These are phyloP conservation scores for Volucella bombylans DNA, from an alignment of 2,888 invertebrate genomes.

Conservation along the genomic window DNA sequence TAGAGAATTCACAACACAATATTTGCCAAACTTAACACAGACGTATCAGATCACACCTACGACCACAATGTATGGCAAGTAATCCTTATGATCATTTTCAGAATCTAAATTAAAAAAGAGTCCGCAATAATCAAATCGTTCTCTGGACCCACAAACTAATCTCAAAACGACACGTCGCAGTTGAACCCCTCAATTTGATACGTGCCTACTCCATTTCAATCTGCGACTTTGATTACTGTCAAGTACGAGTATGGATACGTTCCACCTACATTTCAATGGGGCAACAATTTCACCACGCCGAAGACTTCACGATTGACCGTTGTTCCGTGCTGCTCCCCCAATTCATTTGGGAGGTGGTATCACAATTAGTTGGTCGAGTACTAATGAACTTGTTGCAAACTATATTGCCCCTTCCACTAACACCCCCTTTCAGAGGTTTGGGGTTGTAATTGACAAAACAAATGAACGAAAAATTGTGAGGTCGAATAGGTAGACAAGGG, in stretches of 20 bases:
- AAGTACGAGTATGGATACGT: slow-evolving; percentile 8
- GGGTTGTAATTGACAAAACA: background rate
- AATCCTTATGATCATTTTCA: no score
- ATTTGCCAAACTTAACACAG: no score
- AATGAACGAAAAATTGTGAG: slow-evolving; percentile 6
- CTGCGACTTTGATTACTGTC: slow-evolving; percentile 23
- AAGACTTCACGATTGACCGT: slow-evolving; percentile 24
- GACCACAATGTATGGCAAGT: no score
- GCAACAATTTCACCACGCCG: slow-evolving; percentile 22
- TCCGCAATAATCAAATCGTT: no score
- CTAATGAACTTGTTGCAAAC: background rate
- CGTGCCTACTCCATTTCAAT: slow-evolving; percentile 28
- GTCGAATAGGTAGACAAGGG: no score
- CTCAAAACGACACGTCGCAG: slow-evolving; percentile 8
- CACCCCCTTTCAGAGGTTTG: background rate
- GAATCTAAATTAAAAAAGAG: no score
- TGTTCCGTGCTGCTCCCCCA: slow-evolving; percentile 9
- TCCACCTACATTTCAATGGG: slow-evolving; percentile 34
- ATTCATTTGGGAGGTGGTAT: slow-evolving; percentile 2
- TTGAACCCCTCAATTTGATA: slow-evolving; percentile 11
- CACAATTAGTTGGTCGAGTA: background rate
- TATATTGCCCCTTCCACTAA: slow-evolving; percentile 2
- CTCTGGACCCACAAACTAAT: background rate
- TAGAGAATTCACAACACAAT: no score
- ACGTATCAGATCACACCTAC: no score